A percentile compares a stretch with the other conserved stretches of the same genome.
Evolutionary conservation across 1,140 invertebrate species (phyloP).

Genomic region (Aleiodes sp.): DNA sequence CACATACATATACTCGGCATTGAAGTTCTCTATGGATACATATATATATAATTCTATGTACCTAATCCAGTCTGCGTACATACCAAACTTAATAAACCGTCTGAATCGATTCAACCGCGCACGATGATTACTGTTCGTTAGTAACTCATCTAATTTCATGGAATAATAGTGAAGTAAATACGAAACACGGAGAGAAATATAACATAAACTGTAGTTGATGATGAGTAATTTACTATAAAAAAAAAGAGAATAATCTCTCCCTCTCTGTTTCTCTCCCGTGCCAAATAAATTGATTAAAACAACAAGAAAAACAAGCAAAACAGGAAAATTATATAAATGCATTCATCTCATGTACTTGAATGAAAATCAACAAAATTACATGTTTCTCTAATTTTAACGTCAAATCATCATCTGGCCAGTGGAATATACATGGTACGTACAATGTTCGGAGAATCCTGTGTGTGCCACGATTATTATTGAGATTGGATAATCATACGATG

Average conservation of each 20-base stretch:
- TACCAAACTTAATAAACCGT: conserved; percentile 19
- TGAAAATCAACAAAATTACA: not conserved
- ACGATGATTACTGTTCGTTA: conserved; percentile 25
- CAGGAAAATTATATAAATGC: too few species aligned
- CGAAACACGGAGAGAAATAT: not conserved
- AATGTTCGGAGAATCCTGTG: not conserved
- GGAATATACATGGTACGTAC: not conserved
- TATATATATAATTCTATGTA: not conserved
- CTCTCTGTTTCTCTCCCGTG: too few species aligned
- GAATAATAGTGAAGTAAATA: conserved; percentile 26
- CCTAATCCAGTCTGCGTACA: not conserved
- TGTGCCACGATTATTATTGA: conserved; percentile 23
- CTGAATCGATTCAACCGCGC: conserved; percentile 23
- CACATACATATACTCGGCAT: too few species aligned
- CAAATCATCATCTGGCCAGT: not conserved
- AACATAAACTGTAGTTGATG: conserved; percentile 22
- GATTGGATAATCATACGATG: conserved; percentile 31
- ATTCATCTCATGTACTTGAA: not conserved
- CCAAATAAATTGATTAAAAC: too few species aligned
- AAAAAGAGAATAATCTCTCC: not conserved
- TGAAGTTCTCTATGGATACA: too few species aligned
- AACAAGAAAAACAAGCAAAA: too few species aligned
- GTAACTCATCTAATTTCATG: conserved; percentile 26
- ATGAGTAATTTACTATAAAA: conserved; percentile 17
- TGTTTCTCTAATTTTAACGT: not conserved